These are phyloP conservation scores for Craniophora ligustri DNA, from an alignment of 2,888 invertebrate genomes.

Conservation along the genomic window DNA sequence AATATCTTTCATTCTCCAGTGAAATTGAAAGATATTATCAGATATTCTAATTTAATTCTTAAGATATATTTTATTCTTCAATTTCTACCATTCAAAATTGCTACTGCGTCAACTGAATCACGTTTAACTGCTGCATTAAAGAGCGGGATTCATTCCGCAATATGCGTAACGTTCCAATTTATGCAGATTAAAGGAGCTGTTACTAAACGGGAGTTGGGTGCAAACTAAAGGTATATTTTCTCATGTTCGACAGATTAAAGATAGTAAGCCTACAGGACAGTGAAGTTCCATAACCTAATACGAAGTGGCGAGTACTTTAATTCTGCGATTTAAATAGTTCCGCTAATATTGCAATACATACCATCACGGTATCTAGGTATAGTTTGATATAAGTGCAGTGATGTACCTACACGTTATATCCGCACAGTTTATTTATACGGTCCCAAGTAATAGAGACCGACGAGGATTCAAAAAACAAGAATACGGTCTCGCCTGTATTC, in stretches of 20 bases:
- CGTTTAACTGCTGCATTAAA: conserved; percentile 50
- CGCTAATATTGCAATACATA: too few relatives aligned
- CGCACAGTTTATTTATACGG: too few relatives aligned
- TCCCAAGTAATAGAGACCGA: too few relatives aligned
- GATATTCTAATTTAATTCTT: conserved; percentile 38
- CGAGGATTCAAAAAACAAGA: conserved; percentile 9
- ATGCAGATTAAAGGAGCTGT: conserved; percentile 48
- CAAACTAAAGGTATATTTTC: conserved; percentile 54
- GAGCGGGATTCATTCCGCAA: conserved; percentile 48
- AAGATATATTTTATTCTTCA: conserved; percentile 42
- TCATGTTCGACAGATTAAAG: conserved; percentile 61
- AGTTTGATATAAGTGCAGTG: neutral
- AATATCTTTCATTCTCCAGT: conserved; percentile 13
- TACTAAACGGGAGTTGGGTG: conserved; percentile 41
- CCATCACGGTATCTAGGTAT: too few relatives aligned
- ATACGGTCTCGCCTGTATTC: neutral
- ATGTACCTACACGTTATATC: too few relatives aligned
- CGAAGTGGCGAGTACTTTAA: conserved; percentile 34
- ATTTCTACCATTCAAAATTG: conserved; percentile 44
- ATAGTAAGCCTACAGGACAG: conserved; percentile 49
- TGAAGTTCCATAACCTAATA: conserved; percentile 30
- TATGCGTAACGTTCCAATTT: conserved; percentile 45
- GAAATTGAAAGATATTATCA: conserved; percentile 19
- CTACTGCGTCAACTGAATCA: conserved; percentile 48
- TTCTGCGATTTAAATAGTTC: neutral